Evolutionary conservation across 1,140 invertebrate species (phyloP), one percentile per base, ranked within the genome.

Genomic region (Hirudo medicinalis): DNA sequence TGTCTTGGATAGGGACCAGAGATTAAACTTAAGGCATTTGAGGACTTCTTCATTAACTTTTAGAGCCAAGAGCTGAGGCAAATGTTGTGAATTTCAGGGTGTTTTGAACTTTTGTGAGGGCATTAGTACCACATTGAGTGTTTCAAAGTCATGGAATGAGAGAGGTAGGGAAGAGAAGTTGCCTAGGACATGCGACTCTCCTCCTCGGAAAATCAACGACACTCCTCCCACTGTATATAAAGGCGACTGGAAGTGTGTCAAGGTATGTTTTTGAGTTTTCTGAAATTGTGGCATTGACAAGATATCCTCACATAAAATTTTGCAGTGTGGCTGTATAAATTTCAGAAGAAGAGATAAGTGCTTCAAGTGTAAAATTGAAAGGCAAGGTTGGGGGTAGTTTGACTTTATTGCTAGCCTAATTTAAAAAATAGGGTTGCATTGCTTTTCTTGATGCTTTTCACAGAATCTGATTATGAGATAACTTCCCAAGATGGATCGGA

Each of bases 301-400:
- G 11, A 22, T 63, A 63, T 25, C 57, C 2, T 63, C 19, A 25
- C 57, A 13, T 22, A 63, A 25, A 32, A 19, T n/a, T 63, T 22
- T 63, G 22, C 81, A 94, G 90, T 96, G 92, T 85, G 89, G 90
- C 72, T 89, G 89, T 55, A 90, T 92, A 78, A 95, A 95, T 83
- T 96, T 95, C 80, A 91, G 91, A 80, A 85, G 91, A 73, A 85
- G 92, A 72, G 90, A 91, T 77, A 87, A 86, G 53, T 96, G 92
- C 79, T 95, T 92, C 80, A 92, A 91, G 79, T 96, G 92, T 81
- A 88, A 88, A 76, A 87, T 90, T 32, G 88, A 89, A 8, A 84
- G 90, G 76, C 88, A 89, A 77, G 80, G 80, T 80, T 77, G 72
- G 0, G 43, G 6, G 2, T 3, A 49, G 43, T 17, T 49, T 49